Evolutionary conservation across 1,140 invertebrate genomes (phyloP).

Genomic region (Eufriesea mexicana): DNA sequence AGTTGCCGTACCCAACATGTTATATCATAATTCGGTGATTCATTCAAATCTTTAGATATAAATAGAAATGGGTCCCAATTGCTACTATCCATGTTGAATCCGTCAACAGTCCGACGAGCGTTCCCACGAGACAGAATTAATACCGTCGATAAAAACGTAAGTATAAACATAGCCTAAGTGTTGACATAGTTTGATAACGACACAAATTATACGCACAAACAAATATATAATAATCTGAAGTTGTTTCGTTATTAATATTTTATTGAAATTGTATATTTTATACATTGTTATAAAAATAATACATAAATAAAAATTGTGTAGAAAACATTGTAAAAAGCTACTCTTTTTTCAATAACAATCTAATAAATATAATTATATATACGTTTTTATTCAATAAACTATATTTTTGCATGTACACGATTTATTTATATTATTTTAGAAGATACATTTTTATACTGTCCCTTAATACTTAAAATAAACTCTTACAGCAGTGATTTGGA

Average conservation of each 20-base stretch:
- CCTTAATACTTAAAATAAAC: background rate
- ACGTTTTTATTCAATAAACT: background rate
- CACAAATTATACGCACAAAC: slow-evolving; percentile 30
- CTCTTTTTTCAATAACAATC: background rate
- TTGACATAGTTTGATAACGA: slow-evolving; percentile 46
- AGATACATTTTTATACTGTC: background rate
- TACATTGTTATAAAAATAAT: background rate
- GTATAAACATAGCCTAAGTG: slow-evolving; percentile 67
- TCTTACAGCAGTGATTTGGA: background rate
- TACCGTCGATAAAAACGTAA: slow-evolving; percentile 50
- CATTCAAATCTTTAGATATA: slow-evolving; percentile 35
- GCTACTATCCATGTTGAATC: background rate
- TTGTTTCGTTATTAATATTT: background rate
- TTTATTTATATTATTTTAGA: background rate
- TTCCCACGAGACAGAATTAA: slow-evolving; percentile 50
- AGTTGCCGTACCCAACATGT: slow-evolving; percentile 47
- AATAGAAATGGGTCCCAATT: slow-evolving; percentile 43
- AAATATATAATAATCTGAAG: slow-evolving; percentile 23
- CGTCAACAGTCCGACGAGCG: slow-evolving; percentile 30
- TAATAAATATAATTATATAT: background rate
- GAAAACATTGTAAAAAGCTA: background rate
- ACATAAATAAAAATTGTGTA: background rate
- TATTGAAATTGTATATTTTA: background rate
- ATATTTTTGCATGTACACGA: background rate
- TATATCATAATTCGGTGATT: slow-evolving; percentile 56